Percentiles rank a stretch among this genome's conserved stretches.
Evolutionary conservation across 2,113 vertebrate species (phyloP).

Genomic region (Mionectes macconnelli): DNA sequence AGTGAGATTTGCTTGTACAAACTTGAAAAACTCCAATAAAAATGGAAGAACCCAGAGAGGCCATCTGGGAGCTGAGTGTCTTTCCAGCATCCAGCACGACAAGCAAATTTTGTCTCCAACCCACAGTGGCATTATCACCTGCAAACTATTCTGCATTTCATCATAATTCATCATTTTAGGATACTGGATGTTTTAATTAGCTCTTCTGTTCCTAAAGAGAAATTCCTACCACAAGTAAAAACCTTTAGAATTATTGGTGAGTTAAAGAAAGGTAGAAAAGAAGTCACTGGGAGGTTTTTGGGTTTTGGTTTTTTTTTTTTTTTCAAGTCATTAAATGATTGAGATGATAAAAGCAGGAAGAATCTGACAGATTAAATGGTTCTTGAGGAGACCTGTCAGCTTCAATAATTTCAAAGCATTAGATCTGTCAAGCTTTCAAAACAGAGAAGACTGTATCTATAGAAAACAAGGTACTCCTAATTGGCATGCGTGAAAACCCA

Average conservation of each 20-base stretch:
- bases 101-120: not conserved
- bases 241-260: not conserved
- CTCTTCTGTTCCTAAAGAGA: not conserved
- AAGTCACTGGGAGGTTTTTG: not conserved
- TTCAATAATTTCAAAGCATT: conserved; percentile 34
- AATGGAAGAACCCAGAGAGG: not conserved
- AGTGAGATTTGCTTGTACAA: not conserved
- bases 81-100: not conserved
- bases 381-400: conserved; percentile 30
- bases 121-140: not conserved
- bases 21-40: not conserved
- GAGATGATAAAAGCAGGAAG: conserved; percentile 10
- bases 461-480: conserved; percentile 54
- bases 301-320: not conserved
- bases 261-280: not conserved
- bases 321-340: conserved; percentile 2
- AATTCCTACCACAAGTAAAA: not conserved
- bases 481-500: not conserved
- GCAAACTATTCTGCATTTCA: not conserved
- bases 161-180: not conserved
- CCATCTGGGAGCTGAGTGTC: not conserved
- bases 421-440: conserved; percentile 55
- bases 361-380: conserved; percentile 45
- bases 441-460: conserved; percentile 14
- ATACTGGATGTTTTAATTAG: not conserved